A percentile compares a stretch with the other conserved stretches of the same genome.
These are phyloP conservation scores for Rhynchophorus ferrugineus DNA, from an alignment of 1,140 invertebrate genomes.

Conservation along the genomic window DNA sequence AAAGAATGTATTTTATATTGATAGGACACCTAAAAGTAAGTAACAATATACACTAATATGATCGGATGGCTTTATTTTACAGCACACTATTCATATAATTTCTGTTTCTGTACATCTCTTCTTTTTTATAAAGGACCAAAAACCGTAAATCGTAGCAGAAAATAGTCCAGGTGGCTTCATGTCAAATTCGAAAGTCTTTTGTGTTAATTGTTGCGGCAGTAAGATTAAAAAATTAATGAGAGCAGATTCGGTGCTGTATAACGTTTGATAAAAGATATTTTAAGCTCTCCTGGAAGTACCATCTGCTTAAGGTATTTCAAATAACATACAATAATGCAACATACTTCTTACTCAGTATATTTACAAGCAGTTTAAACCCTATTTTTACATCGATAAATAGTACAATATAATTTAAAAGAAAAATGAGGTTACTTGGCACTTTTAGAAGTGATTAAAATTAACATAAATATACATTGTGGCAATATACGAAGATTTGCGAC, in stretches of 20 bases:
- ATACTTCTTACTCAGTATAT: conserved; percentile 7
- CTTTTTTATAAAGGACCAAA: too few species aligned
- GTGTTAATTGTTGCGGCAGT: too few species aligned
- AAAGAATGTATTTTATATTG: conserved; percentile 33
- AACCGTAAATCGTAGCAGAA: too few species aligned
- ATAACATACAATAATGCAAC: conserved; percentile 6
- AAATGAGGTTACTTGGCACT: conserved; percentile 22
- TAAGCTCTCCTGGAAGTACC: not conserved
- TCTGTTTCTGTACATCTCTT: conserved; percentile 10
- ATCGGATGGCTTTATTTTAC: conserved; percentile 30
- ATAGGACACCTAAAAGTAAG: conserved; percentile 32
- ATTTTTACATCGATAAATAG: conserved; percentile 24
- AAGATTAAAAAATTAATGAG: too few species aligned
- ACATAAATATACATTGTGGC: conserved; percentile 5
- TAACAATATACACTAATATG: conserved; percentile 37
- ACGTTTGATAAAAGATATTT: not conserved
- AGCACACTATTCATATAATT: conserved; percentile 18
- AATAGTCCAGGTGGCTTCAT: too few species aligned
- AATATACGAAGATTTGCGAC: not conserved
- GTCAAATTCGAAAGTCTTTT: too few species aligned
- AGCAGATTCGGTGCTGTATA: too few species aligned
- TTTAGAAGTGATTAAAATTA: conserved; percentile 15
- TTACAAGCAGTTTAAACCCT: conserved; percentile 15
- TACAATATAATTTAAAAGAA: conserved; percentile 14
- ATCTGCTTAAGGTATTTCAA: not conserved